Conservation (phyloP, 2,888 invertebrate species). For the Himalopsyche tibetana region DNA sequence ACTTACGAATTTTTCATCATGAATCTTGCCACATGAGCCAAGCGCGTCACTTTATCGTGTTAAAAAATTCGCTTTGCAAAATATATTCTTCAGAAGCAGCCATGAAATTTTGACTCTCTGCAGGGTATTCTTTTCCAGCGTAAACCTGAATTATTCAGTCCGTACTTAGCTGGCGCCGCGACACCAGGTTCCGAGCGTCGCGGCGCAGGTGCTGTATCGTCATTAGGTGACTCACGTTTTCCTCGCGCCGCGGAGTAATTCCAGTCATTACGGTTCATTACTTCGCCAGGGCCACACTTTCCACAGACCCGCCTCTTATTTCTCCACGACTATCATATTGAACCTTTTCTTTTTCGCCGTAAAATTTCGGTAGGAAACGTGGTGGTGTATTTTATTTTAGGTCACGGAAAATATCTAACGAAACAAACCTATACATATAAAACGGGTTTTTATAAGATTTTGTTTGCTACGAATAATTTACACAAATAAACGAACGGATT, state of each 20-base stretch:
- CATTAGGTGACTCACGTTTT: slow-evolving; percentile 43
- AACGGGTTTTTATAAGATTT: slow-evolving; percentile 8
- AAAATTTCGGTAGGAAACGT: neutral
- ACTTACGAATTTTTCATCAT: too few relatives aligned
- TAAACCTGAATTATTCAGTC: slow-evolving; percentile 36
- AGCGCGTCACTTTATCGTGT: neutral
- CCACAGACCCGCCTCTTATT: neutral
- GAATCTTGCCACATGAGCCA: neutral
- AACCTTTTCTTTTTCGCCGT: slow-evolving; percentile 19
- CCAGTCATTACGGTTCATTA: slow-evolving; percentile 61
- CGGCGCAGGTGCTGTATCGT: slow-evolving; percentile 37
- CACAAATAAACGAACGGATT: neutral
- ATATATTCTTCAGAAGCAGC: neutral
- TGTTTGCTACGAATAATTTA: slow-evolving; percentile 2
- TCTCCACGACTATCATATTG: slow-evolving; percentile 18
- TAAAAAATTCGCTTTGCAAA: slow-evolving; percentile 7
- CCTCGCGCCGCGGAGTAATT: slow-evolving; percentile 50
- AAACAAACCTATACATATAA: neutral
- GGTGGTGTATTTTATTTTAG: neutral
- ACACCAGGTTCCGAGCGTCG: slow-evolving; percentile 10
- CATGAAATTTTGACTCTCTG: slow-evolving; percentile 32
- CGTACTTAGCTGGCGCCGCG: slow-evolving; percentile 16
- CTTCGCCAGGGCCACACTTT: slow-evolving; percentile 47
- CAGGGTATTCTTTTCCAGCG: neutral
- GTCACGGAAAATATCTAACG: neutral